A percentile compares a stretch with the other conserved stretches of the same genome.
phyloP scores from a whole-genome alignment of 1,140 invertebrate genomes.

The Heliconius hermathena region DNA sequence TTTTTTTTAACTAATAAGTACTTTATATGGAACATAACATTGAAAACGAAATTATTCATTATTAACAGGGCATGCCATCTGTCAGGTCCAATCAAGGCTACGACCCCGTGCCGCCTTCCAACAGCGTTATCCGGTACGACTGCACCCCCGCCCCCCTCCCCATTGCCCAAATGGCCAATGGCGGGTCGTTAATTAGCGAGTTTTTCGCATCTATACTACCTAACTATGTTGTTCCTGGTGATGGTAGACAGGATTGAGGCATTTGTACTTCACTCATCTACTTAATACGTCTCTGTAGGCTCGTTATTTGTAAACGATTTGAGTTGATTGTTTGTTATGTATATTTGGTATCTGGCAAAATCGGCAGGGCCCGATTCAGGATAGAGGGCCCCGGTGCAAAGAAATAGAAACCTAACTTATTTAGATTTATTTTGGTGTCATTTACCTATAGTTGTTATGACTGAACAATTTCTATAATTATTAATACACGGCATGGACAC shows the following conservation, averaged over 20 bases:
- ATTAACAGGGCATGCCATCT: conserved; percentile 34
- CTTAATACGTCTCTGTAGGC: neutral
- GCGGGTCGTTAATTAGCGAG: conserved; percentile 5
- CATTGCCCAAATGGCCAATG: neutral
- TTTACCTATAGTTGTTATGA: too few relatives aligned
- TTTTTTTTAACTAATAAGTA: too few relatives aligned
- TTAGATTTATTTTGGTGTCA: too few relatives aligned
- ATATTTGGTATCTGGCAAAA: too few relatives aligned
- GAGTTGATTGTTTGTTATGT: too few relatives aligned
- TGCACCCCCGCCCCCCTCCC: conserved; percentile 20
- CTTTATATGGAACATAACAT: neutral
- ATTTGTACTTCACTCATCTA: neutral
- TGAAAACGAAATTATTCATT: neutral
- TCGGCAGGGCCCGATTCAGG: too few relatives aligned
- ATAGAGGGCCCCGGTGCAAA: too few relatives aligned
- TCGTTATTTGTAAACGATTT: too few relatives aligned
- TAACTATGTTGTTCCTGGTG: conserved; percentile 15
- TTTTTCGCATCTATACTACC: conserved; percentile 22
- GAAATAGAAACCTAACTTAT: too few relatives aligned
- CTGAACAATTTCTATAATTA: too few relatives aligned
- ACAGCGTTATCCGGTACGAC: conserved; percentile 42
- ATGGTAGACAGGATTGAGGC: neutral
- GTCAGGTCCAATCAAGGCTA: conserved; percentile 15
- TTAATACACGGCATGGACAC: too few relatives aligned
- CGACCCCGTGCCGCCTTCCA: conserved; percentile 39